Evolutionary conservation across 1,140 invertebrate species (phyloP).

Genomic region (Scaptomyza montana): DNA sequence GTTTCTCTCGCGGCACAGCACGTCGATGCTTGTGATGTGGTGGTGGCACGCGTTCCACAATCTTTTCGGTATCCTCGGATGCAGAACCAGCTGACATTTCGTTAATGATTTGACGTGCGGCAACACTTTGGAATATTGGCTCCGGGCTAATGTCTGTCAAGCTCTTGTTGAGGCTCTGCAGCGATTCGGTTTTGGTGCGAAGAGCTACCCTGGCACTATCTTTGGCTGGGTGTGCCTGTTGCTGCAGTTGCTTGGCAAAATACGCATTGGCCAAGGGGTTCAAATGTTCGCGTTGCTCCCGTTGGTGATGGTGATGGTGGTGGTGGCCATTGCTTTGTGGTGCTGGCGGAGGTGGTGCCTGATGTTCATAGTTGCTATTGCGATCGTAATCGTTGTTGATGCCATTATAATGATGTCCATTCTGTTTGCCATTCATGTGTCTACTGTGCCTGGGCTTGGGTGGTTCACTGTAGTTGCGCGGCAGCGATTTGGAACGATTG

Average conservation of each 20-base stretch:
- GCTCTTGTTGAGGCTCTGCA: constrained; percentile 83
- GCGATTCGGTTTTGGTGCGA: constrained; percentile 78
- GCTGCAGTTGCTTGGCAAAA: constrained; percentile 77
- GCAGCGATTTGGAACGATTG: constrained; percentile 75
- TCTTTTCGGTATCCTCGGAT: constrained; percentile 84
- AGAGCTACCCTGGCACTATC: constrained; percentile 72
- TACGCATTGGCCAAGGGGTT: constrained; percentile 81
- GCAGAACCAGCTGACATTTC: constrained; percentile 88
- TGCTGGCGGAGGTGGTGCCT: constrained; percentile 67
- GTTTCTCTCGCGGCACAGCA: constrained; percentile 90
- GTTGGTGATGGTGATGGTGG: constrained; percentile 57
- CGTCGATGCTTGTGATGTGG: constrained; percentile 85
- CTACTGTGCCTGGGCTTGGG: constrained; percentile 65
- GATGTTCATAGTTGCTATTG: constrained; percentile 78
- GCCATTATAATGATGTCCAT: constrained; percentile 67
- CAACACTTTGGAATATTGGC: constrained; percentile 93
- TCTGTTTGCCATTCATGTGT: constrained; percentile 63
- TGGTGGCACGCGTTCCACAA: constrained; percentile 82
- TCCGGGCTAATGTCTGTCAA: constrained; percentile 79
- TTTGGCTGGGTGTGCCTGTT: constrained; percentile 65
- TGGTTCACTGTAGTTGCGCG: constrained; percentile 74
- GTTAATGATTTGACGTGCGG: constrained; percentile 92
- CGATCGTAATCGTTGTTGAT: constrained; percentile 65
- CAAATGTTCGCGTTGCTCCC: constrained; percentile 64
- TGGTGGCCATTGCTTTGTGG: constrained; percentile 63